Conservation (phyloP, 92 coral and sea anemone species). For the Virgularia gustaviana region DNA sequence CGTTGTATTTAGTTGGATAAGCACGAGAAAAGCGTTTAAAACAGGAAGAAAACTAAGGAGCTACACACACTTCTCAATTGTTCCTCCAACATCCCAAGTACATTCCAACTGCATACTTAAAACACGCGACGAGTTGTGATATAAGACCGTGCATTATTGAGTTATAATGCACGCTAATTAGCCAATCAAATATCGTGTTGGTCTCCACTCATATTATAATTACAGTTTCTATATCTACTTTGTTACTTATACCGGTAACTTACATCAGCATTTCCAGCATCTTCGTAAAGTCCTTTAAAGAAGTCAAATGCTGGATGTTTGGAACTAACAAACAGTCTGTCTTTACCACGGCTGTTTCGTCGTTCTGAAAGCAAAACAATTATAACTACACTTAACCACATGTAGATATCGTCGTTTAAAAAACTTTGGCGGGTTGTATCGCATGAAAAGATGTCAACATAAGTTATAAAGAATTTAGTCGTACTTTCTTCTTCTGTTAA, state of each 20-base stretch:
- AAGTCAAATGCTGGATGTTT: slow-evolving; percentile 83
- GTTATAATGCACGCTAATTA: background rate
- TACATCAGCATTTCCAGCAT: slow-evolving; percentile 63
- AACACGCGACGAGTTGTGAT: no score
- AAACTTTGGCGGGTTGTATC: background rate
- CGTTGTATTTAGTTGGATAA: no score
- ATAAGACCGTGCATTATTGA: no score
- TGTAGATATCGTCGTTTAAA: background rate
- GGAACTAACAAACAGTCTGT: slow-evolving; percentile 76
- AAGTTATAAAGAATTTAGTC: background rate
- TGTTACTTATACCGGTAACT: no score
- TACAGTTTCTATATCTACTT: background rate
- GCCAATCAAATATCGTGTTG: no score
- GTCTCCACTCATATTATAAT: no score
- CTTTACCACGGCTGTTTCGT: slow-evolving; percentile 87
- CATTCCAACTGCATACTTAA: no score
- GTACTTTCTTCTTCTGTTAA: slow-evolving; percentile 65
- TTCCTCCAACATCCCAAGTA: no score
- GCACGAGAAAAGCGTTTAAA: no score
- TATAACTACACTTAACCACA: background rate
- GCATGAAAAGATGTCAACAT: no score
- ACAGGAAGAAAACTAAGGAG: no score
- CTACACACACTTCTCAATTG: no score
- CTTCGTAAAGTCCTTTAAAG: slow-evolving; percentile 88
- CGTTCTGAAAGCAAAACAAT: slow-evolving; percentile 51